These are phyloP conservation scores for Parnassius glacialis DNA, from an alignment of 2,888 invertebrate genomes.

Conservation along the genomic window DNA sequence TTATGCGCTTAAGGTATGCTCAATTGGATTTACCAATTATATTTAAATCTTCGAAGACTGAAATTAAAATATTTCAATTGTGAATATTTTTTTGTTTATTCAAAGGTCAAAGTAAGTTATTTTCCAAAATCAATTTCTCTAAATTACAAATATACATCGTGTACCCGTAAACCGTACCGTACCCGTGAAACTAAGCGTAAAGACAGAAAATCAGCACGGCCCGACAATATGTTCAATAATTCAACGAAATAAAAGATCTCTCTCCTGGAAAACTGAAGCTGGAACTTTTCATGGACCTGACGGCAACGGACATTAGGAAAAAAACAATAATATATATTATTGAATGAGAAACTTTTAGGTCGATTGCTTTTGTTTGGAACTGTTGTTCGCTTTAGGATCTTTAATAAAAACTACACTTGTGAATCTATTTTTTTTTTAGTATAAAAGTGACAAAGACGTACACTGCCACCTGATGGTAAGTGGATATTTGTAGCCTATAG, in stretches of 20 bases:
- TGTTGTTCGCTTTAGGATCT: not conserved
- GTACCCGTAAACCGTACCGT: no score
- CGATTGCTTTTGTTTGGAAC: constrained; percentile 8
- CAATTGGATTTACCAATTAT: no score
- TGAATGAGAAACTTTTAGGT: constrained; percentile 1
- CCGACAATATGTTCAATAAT: constrained; percentile 11
- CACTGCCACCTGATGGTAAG: no score
- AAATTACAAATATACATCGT: no score
- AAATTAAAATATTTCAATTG: no score
- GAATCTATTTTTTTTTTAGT: not conserved
- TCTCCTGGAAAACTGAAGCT: constrained; percentile 6
- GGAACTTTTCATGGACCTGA: constrained; percentile 1
- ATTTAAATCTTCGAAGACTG: no score
- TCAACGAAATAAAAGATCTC: constrained; percentile 10
- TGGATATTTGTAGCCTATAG: no score
- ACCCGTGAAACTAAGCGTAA: constrained; percentile 2
- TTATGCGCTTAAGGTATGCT: no score
- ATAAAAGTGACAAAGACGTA: no score
- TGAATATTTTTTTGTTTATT: no score
- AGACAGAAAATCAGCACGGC: constrained; percentile 1
- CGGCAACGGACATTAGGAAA: not conserved
- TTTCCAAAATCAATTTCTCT: no score
- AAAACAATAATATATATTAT: constrained; percentile 1
- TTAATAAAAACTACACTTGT: not conserved
- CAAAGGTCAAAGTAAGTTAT: no score